Evolutionary conservation across 2,888 invertebrate species (phyloP).

Genomic region (Chironomus tentans): DNA sequence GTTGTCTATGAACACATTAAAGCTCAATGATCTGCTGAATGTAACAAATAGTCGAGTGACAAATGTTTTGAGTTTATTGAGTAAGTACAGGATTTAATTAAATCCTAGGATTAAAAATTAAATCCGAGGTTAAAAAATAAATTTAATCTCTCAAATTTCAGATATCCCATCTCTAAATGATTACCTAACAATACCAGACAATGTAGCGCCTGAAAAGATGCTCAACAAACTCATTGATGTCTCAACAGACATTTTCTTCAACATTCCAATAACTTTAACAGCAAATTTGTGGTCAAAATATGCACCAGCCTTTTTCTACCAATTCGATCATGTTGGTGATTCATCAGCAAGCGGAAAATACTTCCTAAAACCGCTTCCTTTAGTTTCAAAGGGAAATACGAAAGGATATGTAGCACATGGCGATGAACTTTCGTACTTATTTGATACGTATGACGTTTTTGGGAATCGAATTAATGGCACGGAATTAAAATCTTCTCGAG

Average conservation of each 20-base stretch:
- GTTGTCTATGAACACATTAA: background rate
- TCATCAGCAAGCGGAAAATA: slow-evolving; percentile 49
- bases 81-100: background rate
- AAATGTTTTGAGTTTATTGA: background rate
- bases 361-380: slow-evolving; percentile 57
- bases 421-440: slow-evolving; percentile 63
- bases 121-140: background rate
- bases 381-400: slow-evolving; percentile 45
- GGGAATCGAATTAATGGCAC: slow-evolving; percentile 46
- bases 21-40: background rate
- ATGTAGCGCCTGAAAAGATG: slow-evolving; percentile 35
- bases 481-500: slow-evolving; percentile 41
- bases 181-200: slow-evolving; percentile 36
- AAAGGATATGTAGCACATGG: slow-evolving; percentile 52
- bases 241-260: slow-evolving; percentile 64
- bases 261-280: slow-evolving; percentile 64
- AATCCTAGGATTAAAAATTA: no score
- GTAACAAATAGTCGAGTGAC: background rate
- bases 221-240: slow-evolving; percentile 38
- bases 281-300: slow-evolving; percentile 59
- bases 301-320: slow-evolving; percentile 59
- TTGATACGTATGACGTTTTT: slow-evolving; percentile 53
- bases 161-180: slow-evolving; percentile 35
- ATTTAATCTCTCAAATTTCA: background rate
- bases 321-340: slow-evolving; percentile 62